phyloP scores from a whole-genome alignment of 2,888 invertebrate genomes.

The Caenorhabditis sp. region DNA sequence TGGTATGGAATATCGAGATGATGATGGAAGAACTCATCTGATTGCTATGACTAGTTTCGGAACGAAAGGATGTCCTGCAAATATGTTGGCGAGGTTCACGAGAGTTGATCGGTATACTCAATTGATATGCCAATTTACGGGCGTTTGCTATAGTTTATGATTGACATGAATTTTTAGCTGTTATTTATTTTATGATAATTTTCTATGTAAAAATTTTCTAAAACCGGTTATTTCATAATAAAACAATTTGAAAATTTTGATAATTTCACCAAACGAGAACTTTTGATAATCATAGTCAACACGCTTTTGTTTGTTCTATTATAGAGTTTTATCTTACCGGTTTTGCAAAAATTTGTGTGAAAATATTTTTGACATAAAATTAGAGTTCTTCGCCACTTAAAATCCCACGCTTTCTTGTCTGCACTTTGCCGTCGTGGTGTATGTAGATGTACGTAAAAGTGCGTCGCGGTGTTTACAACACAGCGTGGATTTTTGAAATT shows the following conservation, averaged over 20 bases:
- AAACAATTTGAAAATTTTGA: too few species aligned
- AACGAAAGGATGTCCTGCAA: constrained; percentile 67
- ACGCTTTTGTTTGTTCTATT: too few species aligned
- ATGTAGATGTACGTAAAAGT: background rate
- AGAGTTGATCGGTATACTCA: constrained; percentile 56
- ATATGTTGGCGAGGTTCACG: constrained; percentile 67
- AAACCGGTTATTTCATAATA: too few species aligned
- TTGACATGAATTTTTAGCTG: background rate
- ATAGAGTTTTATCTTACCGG: too few species aligned
- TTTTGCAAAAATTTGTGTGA: too few species aligned
- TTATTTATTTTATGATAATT: too few species aligned
- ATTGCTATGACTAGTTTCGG: constrained; percentile 68
- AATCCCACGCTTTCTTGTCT: background rate
- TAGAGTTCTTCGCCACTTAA: too few species aligned
- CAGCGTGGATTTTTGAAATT: background rate
- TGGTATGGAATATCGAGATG: constrained; percentile 62
- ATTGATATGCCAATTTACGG: constrained; percentile 60
- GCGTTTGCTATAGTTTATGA: constrained; percentile 55
- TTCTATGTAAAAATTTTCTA: too few species aligned
- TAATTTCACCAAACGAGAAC: too few species aligned
- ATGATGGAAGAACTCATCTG: constrained; percentile 47
- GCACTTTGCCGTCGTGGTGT: background rate
- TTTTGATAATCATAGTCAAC: too few species aligned
- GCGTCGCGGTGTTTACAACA: background rate
- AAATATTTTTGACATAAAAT: too few species aligned